Percentiles rank a stretch among this genome's conserved stretches.
phyloP scores from a whole-genome alignment of 2,113 vertebrate species.

The Grammatotria lemairii region DNA sequence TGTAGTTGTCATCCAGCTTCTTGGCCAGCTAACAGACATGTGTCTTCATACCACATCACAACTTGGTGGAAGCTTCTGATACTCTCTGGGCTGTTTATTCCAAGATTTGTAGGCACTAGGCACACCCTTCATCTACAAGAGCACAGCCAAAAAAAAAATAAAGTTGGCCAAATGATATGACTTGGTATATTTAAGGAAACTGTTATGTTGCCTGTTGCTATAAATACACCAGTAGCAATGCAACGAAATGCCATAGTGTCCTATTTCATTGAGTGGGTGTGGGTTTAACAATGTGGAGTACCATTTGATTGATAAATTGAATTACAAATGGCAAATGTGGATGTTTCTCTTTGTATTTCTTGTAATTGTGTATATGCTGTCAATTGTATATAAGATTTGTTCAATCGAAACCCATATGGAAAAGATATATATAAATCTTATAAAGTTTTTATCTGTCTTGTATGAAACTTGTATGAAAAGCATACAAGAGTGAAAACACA shows the following conservation, averaged over 20 bases:
- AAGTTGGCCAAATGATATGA: background rate
- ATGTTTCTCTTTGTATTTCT: background rate
- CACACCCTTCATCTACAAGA: constrained; percentile 1
- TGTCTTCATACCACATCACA: constrained; percentile 28
- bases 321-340: background rate
- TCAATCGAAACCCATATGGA: background rate
- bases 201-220: background rate
- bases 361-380: background rate
- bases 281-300: background rate
- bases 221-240: constrained; percentile 29
- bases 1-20: constrained; percentile 21
- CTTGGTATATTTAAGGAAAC: constrained; percentile 16
- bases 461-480: no score
- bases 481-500: no score
- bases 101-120: constrained; percentile 12
- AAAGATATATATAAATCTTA: no score
- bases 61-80: background rate
- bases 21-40: constrained; percentile 27
- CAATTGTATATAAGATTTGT: background rate
- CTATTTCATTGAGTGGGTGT: constrained; percentile 13
- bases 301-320: background rate
- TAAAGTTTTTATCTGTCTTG: no score
- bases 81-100: constrained; percentile 2
- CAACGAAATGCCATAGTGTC: background rate
- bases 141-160: background rate